Conservation (phyloP, 2,888 invertebrate genomes). For the Clepsis dumicolana region DNA sequence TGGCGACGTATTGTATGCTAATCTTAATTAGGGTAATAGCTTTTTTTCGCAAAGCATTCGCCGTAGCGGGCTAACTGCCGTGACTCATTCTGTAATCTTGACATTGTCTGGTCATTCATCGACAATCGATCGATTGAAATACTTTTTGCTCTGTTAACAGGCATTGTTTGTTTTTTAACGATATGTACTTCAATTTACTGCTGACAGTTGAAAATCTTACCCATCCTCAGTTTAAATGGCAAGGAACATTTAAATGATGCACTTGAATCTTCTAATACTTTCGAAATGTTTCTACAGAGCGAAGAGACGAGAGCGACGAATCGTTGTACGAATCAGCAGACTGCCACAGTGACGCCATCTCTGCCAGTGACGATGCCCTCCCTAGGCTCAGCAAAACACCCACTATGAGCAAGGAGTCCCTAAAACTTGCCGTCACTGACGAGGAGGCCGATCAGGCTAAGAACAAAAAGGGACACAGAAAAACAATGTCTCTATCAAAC, state of each 20-base stretch:
- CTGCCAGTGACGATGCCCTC: conserved; percentile 77
- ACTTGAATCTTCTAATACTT: conserved; percentile 45
- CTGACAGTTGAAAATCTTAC: not conserved
- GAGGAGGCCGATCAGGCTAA: conserved; percentile 73
- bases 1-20: conserved; percentile 57
- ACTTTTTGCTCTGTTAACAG: conserved; percentile 52
- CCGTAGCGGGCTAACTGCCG: conserved; percentile 40
- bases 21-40: conserved; percentile 52
- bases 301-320: conserved; percentile 82
- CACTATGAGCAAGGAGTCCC: conserved; percentile 80
- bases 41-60: conserved; percentile 40
- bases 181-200: conserved; percentile 6
- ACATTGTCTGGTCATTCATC: conserved; percentile 46
- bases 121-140: conserved; percentile 53
- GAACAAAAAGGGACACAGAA: conserved; percentile 76
- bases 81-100: conserved; percentile 52
- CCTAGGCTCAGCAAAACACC: conserved; percentile 75
- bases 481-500: conserved; percentile 82
- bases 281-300: conserved; percentile 65
- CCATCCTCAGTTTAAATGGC: conserved; percentile 51
- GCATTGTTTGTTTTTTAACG: conserved; percentile 57
- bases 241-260: conserved; percentile 51
- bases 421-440: conserved; percentile 79
- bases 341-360: conserved; percentile 78
- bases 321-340: conserved; percentile 82